Evolutionary conservation across 1,140 invertebrate genomes (phyloP), one percentile per base, ranked within the genome.

Genomic region (Chymomyza costata): DNA sequence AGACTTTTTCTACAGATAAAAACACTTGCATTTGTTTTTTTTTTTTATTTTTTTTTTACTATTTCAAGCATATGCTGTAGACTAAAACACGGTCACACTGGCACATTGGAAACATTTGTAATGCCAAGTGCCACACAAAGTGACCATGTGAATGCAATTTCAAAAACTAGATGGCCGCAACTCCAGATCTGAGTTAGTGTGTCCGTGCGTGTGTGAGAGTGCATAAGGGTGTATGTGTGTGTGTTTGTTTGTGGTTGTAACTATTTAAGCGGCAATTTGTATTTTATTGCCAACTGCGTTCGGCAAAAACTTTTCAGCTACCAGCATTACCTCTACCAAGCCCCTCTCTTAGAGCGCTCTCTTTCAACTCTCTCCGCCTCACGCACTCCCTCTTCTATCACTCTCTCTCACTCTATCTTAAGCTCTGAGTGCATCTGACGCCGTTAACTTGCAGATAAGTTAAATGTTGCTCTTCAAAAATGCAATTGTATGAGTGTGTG

Each of bases 181-280:
- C 32, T 14, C 21, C n/a, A n/a, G n/a, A n/a, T n/a, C n/a, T n/a
- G n/a, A n/a, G n/a, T n/a, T n/a, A n/a, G n/a, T n/a, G n/a, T n/a
- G n/a, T n/a, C n/a, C n/a, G n/a, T n/a, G 10, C 25, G 10, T 28
- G 25, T 28, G 25, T 6, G 10, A 28, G 25, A 6, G 25, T 28
- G 25, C 10, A 28, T 10, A 34, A 8, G 32, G 3, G 32, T 34
- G 32, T 34, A 10, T 34, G 32, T 34, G 32, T 34, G 32, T 34
- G 32, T 34, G 32, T 13, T 10, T 10, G 13, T 34, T 48, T 38
- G 32, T 53, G 56, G 58, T 73, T 71, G 67, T 61, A 80, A 81
- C 68, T 80, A 73, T 80, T 80, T 68, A 80, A 80, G 74, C 74
- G 74, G 73, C 73, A 80, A 80, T 80, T 80, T 73, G 74, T 73